A percentile compares a stretch with the other conserved stretches of the same genome.
Evolutionary conservation across 2,888 invertebrate genomes (phyloP).

Genomic region (Parnassius glacialis): DNA sequence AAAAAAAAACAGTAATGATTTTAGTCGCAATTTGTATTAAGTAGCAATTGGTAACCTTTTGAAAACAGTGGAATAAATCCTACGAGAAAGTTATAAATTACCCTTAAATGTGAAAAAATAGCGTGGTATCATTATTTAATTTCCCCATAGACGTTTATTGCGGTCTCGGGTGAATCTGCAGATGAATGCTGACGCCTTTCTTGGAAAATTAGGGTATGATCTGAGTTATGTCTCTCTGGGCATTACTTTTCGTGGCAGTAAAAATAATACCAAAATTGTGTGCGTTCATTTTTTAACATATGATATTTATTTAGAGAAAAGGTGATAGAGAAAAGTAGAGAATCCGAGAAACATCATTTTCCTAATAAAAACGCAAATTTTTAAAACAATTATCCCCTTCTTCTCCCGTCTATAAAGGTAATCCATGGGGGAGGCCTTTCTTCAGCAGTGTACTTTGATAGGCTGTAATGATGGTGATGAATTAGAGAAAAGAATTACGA

Average conservation of each 20-base stretch:
- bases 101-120: conserved; percentile 27
- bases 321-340: no score
- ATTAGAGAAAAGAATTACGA: no score
- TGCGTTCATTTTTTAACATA: no score
- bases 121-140: conserved; percentile 39
- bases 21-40: not conserved
- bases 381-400: no score
- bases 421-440: no score
- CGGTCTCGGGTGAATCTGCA: conserved; percentile 33
- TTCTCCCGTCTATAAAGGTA: no score
- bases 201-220: conserved; percentile 38
- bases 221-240: conserved; percentile 39
- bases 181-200: conserved; percentile 47
- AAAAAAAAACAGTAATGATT: no score
- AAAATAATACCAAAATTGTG: conserved; percentile 20
- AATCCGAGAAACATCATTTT: no score
- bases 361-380: no score
- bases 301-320: no score
- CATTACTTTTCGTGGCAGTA: conserved; percentile 32
- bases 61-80: conserved; percentile 21
- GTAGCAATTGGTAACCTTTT: conserved; percentile 18
- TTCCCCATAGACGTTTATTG: conserved; percentile 44
- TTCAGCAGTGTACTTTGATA: no score
- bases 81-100: conserved; percentile 9
- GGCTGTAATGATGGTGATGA: no score